Conservation (phyloP, 1,140 invertebrate genomes). For the Macrostomum lignano region DNA sequence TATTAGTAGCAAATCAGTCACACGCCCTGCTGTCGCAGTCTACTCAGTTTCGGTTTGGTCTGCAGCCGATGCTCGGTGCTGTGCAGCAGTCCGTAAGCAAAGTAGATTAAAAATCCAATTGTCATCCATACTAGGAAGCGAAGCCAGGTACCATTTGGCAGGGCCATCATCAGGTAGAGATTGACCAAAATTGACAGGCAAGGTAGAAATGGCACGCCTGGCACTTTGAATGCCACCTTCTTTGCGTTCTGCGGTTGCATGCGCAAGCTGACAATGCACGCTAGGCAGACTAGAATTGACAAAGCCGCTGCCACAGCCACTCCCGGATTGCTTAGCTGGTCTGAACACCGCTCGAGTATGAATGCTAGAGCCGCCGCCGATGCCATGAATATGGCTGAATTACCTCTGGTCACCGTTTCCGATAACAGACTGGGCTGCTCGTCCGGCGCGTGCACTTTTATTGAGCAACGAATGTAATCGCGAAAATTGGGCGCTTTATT, state of each 20-base stretch:
- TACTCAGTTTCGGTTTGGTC: too few species aligned
- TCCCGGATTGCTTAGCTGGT: background rate
- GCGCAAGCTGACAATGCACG: constrained; percentile 10
- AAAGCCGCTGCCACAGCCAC: constrained; percentile 7
- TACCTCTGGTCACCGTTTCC: too few species aligned
- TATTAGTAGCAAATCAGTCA: too few species aligned
- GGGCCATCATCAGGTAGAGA: constrained; percentile 15
- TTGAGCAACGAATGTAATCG: too few species aligned
- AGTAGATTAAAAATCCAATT: too few species aligned
- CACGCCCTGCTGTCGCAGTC: too few species aligned
- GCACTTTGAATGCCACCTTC: constrained; percentile 15
- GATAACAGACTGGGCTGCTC: too few species aligned
- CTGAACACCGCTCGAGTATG: background rate
- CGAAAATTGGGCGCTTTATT: too few species aligned
- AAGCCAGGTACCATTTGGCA: constrained; percentile 17
- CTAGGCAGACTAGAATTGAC: constrained; percentile 10
- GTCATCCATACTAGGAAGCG: constrained; percentile 18
- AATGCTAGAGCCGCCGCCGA: background rate
- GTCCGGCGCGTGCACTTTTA: too few species aligned
- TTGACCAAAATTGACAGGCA: constrained; percentile 14
- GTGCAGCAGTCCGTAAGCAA: too few species aligned
- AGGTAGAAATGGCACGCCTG: constrained; percentile 20
- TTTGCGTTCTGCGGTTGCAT: constrained; percentile 17
- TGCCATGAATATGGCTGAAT: background rate
- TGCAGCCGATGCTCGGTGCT: too few species aligned